Evolutionary conservation across 2,888 invertebrate genomes (phyloP), one percentile per base, ranked within the genome.

Genomic region (Pilophorus perplexus): DNA sequence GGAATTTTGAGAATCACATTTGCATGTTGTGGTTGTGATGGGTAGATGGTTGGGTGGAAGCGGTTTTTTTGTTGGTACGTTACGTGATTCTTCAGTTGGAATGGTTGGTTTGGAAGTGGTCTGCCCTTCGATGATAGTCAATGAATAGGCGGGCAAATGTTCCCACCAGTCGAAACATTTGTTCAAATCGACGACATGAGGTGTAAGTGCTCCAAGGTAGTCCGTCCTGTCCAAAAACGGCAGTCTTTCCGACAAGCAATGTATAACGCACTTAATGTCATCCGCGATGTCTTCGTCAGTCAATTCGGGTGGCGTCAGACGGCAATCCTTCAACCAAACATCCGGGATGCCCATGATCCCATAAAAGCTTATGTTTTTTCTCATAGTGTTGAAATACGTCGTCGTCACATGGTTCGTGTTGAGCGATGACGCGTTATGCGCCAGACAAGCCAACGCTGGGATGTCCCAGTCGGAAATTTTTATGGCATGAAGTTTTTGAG

Each of bases 131-230:
- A 25, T 46, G 23, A 25, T 1, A 12, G 55, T 38, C 33, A 55
- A 20, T 4, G 33, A 10, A 10, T 42, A 59, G 6, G 8, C 27
- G 10, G 59, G 59, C 14, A 59, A 20, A 16, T 40, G 14, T 25
- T 59, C 59, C 59, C 59, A 59, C 59, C 59, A 59, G 27, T 59
- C 40, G 27, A 59, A 59, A 14, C 59, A 59, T 16, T 59, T 59
- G 59, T 59, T 33, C 42, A 59, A 40, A 18, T 59, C 59, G 14
- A 59, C 42, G 6, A 44, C 25, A 18, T 42, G 44, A n/a, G 59
- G 59, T 3, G 59, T 59, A 14, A 59, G 25, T 1, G 44, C 59
- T 23, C 27, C 42, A 8, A 59, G 16, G n/a, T 42, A 20, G 25
- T 59, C 59, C 3, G 42, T 59, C 16, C 59, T 22, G 3, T 59